Evolutionary conservation across 1,140 invertebrate genomes (phyloP), one percentile per base, ranked within the genome.

Genomic region (Pectinophora gossypiella): DNA sequence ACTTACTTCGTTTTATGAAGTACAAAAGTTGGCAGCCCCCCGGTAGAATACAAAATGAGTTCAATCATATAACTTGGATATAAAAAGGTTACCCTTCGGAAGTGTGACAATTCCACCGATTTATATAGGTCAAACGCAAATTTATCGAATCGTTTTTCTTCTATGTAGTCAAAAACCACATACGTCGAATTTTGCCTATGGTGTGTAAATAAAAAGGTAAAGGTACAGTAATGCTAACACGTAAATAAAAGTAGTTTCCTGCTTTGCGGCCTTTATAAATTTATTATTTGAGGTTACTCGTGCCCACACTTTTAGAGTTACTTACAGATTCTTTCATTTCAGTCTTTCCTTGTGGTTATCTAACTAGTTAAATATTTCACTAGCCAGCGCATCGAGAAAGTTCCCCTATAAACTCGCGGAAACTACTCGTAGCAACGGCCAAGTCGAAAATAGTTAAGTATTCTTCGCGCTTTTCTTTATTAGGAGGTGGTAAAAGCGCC

Each of bases 31-130:
- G 40, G 54, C 44, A 56, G 59, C 21, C 45, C 35, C 43, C 12
- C 55, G 40, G 38, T 43, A 56, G 68, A 67, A 71, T 71, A 68
- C 55, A 61, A 54, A 71, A 32, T 71, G 64, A 71, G 57, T 45
- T 57, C 54, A 68, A 68, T 64, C 61, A 60, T 59, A 64, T 59
- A 63, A 62, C 57, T 67, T 51, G 43, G 32, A 57, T 52, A 57
- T 58, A 63, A 63, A 63, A 70, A 64, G 54, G 58, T 56, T 67
- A 59, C 51, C 52, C 59, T 54, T 57, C 40, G 36, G 40, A 56
- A 67, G 59, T 65, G 65, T 50, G 44, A 52, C 50, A 53, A 50
- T 22, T 42, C 40, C 47, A 20, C 18, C 50, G 27, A 7, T 32
- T 32, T 32, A 64, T 63, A 38, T 58, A 64, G 57, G 61, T 38